phyloP scores from a whole-genome alignment of 2,888 invertebrate genomes.

The Ommatoiulus sabulosus region DNA sequence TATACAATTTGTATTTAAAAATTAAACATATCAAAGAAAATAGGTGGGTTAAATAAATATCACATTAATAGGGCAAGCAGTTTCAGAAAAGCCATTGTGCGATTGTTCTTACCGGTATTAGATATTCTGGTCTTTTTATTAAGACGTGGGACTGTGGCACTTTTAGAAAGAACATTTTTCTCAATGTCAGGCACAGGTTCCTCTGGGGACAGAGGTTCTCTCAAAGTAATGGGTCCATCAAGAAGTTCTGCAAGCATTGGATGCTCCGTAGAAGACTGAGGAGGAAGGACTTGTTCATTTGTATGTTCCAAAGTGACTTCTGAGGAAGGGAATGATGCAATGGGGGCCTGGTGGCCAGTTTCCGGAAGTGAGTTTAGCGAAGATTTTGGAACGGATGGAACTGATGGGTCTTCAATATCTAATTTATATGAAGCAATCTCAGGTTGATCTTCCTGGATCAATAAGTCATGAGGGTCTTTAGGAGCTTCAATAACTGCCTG shows the following conservation, averaged over 20 bases:
- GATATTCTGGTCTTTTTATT: background rate
- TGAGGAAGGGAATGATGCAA: background rate
- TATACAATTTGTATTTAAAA: too few species aligned
- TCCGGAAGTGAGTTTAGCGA: background rate
- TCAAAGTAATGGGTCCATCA: background rate
- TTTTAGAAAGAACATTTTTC: background rate
- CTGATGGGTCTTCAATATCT: background rate
- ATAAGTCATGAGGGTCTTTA: slow-evolving; percentile 10
- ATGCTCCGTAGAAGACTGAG: slow-evolving; percentile 27
- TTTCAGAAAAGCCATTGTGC: too few species aligned
- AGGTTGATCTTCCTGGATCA: slow-evolving; percentile 21
- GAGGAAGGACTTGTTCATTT: slow-evolving; percentile 25
- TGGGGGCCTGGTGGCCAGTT: background rate
- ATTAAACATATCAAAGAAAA: too few species aligned
- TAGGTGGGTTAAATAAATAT: background rate
- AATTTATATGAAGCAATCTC: slow-evolving; percentile 20
- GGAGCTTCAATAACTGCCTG: background rate
- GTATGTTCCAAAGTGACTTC: background rate
- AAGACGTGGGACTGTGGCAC: background rate
- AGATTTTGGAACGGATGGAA: slow-evolving; percentile 1
- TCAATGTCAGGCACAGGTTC: background rate
- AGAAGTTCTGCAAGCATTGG: background rate
- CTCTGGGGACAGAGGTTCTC: background rate
- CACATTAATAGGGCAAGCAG: background rate
- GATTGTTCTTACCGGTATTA: background rate